Base-by-base conservation (phyloP, 2,888 invertebrate species). In the Drosophila colorata region DNA sequence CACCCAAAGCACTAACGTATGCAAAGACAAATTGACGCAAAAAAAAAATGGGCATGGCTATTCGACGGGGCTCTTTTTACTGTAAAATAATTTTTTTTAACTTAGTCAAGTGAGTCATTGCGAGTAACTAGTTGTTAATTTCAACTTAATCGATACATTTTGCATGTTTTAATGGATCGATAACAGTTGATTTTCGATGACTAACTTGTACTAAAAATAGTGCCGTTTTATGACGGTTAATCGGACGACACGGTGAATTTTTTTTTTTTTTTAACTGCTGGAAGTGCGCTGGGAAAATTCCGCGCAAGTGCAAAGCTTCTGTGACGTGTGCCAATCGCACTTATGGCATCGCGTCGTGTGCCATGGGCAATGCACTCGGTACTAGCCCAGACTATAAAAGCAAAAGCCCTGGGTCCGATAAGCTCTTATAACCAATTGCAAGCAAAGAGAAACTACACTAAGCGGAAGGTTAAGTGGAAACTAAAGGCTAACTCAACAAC, bases 261-360 rank as follows among this genome's bases (percentile, higher is more conserved):
- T 74, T 67, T 64, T 67, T 70, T 48, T 25, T 46, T 51, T 20
- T 49, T 60, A 64, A 65, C 59, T 44, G 49, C 7, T 65, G 44
- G 28, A 73, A 70, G 71, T 63, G 46, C 20, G 63, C 46, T 79
- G 83, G 83, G 83, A 79, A 83, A 84, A 64, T 40, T 64, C 79
- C 81, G 49, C 9, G 38, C 25, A 43, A 31, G 7, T 47, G 60
- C 51, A 56, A 53, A 43, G 41, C 18, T 13, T 11, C 51, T 7
- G 23, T 49, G 47, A 51, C 72, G 69, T 57, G 68, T 25, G 69
- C 66, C 66, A 28, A 20, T 47, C 51, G 56, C 25, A 33, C 56
- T 47, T 53, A 37, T 47, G 56, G 53, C 56, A 9, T 23, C 57
- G 16, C 38, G 79, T 57, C 82, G 82, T 78, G 74, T 75, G 82